Evolutionary conservation across 1,140 invertebrate species (phyloP).

Genomic region (Contarinia nasturtii): DNA sequence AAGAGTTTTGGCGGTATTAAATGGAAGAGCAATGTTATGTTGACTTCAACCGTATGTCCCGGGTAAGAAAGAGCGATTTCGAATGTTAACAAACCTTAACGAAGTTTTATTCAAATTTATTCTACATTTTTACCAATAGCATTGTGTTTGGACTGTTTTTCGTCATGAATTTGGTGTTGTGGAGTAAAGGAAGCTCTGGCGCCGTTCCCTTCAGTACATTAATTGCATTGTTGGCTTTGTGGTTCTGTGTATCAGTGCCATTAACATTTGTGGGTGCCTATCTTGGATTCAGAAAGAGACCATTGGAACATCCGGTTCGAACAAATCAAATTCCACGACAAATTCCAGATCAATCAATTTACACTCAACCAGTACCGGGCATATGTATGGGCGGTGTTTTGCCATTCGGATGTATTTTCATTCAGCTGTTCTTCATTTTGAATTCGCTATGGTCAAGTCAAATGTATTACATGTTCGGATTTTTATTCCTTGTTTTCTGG

Average conservation of each 20-base stretch:
- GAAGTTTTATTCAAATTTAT: background rate
- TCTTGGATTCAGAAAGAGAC: slow-evolving; percentile 93
- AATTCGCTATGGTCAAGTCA: slow-evolving; percentile 97
- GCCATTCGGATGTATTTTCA: slow-evolving; percentile 98
- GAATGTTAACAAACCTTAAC: too few relatives aligned
- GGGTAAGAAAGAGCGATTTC: slow-evolving; percentile 45
- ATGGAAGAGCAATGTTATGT: slow-evolving; percentile 94
- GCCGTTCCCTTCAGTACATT: slow-evolving; percentile 95
- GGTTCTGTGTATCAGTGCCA: slow-evolving; percentile 96
- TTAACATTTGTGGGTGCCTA: slow-evolving; percentile 95
- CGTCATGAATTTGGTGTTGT: slow-evolving; percentile 87
- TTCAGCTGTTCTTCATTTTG: slow-evolving; percentile 96
- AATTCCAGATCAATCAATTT: slow-evolving; percentile 93
- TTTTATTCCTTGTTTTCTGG: slow-evolving; percentile 91
- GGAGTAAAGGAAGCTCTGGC: slow-evolving; percentile 86
- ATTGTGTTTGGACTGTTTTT: slow-evolving; percentile 92
- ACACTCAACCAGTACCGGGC: slow-evolving; percentile 80
- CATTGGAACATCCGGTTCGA: slow-evolving; percentile 87
- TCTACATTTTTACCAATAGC: slow-evolving; percentile 28
- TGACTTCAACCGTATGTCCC: slow-evolving; percentile 89
- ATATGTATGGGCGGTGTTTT: slow-evolving; percentile 96
- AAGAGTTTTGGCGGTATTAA: slow-evolving; percentile 96
- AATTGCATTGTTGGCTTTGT: slow-evolving; percentile 85
- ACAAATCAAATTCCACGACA: slow-evolving; percentile 98
- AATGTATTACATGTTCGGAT: slow-evolving; percentile 99